phyloP scores from a whole-genome alignment of 2,797 vertebrate genomes.

The Linurgus olivaceus region DNA sequence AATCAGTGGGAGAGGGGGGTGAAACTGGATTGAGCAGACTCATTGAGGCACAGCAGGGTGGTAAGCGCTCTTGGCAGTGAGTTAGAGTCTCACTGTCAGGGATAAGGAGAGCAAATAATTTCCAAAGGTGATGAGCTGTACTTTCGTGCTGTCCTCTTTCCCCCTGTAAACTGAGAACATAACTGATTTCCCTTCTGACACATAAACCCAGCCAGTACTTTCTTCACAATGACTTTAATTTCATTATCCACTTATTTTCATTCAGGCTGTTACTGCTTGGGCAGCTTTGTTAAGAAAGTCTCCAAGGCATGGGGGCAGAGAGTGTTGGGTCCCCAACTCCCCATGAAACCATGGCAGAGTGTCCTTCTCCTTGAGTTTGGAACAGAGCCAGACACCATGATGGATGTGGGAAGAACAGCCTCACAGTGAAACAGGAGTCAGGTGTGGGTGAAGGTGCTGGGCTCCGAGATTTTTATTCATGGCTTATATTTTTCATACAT shows the following conservation, averaged over 20 bases:
- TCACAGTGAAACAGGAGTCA: rapidly evolving
- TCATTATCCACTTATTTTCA: not conserved
- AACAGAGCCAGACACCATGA: rapidly evolving
- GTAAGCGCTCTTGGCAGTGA: not conserved
- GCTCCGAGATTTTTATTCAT: not conserved
- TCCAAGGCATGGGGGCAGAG: not conserved
- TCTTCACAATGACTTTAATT: not conserved
- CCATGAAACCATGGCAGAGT: not conserved
- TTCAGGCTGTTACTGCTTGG: not conserved
- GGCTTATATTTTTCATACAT: not conserved
- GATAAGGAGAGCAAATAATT: rapidly evolving
- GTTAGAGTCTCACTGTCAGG: not conserved
- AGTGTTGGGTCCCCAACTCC: rapidly evolving
- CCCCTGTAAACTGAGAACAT: not conserved
- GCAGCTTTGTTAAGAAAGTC: not conserved
- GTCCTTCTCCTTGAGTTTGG: not conserved
- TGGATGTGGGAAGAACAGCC: not conserved
- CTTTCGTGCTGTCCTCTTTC: not conserved
- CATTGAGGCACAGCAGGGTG: not conserved
- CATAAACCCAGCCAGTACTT: not conserved
- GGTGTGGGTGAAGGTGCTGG: not conserved
- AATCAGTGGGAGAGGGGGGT: rapidly evolving
- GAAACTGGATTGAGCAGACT: not conserved
- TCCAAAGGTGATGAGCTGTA: not conserved
- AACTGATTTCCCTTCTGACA: not conserved